A percentile compares a stretch with the other conserved stretches of the same genome.
These are phyloP conservation scores for Drosophila persimilis DNA, from an alignment of 1,140 invertebrate genomes.

Conservation along the genomic window DNA sequence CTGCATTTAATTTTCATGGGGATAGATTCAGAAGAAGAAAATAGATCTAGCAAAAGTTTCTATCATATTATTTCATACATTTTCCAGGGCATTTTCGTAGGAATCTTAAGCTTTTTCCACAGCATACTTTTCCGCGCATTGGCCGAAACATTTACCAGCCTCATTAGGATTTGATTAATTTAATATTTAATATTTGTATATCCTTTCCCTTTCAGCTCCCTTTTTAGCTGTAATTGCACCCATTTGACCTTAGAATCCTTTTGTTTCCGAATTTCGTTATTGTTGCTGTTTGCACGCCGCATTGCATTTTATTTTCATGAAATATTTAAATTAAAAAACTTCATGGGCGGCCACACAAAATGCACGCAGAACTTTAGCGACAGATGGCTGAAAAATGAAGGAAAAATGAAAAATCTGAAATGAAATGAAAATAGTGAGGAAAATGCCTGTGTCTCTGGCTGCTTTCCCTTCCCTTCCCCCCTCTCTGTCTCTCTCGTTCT, in stretches of 20 bases:
- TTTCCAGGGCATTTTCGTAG: slow-evolving; percentile 2
- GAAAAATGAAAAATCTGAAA: slow-evolving; percentile 49
- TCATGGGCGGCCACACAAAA: slow-evolving; percentile 61
- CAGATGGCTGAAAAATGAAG: slow-evolving; percentile 49
- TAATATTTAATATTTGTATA: slow-evolving; percentile 9
- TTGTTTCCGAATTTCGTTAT: not conserved
- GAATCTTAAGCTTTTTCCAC: not conserved
- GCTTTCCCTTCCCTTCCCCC: slow-evolving; percentile 13
- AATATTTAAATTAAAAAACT: slow-evolving; percentile 66
- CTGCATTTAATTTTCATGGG: not conserved
- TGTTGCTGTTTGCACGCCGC: slow-evolving; percentile 5
- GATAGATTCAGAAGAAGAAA: too few species aligned
- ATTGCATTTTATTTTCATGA: slow-evolving; percentile 54
- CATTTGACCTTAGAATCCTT: slow-evolving; percentile 40
- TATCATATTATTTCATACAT: not conserved
- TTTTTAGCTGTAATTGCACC: slow-evolving; percentile 25
- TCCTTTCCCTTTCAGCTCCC: not conserved
- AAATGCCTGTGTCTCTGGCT: slow-evolving; percentile 21
- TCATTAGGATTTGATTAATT: slow-evolving; percentile 2
- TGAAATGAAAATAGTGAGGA: slow-evolving; percentile 34
- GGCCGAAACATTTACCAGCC: not conserved
- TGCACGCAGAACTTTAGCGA: slow-evolving; percentile 56
- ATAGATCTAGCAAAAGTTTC: too few species aligned
- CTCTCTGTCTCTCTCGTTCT: not conserved
- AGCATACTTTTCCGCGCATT: slow-evolving; percentile 9